phyloP scores from a whole-genome alignment of 2,888 invertebrate genomes.

The Heliconius erato region DNA sequence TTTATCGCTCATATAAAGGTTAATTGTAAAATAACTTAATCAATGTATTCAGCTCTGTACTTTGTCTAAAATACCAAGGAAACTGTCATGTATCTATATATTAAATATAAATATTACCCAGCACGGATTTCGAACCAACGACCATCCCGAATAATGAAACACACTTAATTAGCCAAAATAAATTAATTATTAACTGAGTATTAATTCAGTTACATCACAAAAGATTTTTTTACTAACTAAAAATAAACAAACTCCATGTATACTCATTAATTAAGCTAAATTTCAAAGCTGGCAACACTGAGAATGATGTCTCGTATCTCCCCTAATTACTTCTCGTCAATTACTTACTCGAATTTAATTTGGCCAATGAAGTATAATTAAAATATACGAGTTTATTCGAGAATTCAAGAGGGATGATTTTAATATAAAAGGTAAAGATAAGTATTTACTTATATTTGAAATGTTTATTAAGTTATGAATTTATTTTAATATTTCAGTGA shows the following conservation, averaged over 20 bases:
- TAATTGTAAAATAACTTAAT: too few relatives aligned
- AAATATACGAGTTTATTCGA: constrained; percentile 82
- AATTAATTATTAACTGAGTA: not conserved
- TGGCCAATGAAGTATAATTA: constrained; percentile 85
- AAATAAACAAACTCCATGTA: constrained; percentile 55
- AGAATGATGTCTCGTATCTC: constrained; percentile 66
- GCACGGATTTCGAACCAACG: too few relatives aligned
- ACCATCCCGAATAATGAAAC: too few relatives aligned
- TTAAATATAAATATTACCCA: too few relatives aligned
- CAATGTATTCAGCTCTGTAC: too few relatives aligned
- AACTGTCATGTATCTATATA: too few relatives aligned
- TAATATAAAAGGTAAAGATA: constrained; percentile 44
- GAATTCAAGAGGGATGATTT: constrained; percentile 61
- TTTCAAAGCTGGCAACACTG: constrained; percentile 65
- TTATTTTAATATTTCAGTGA: too few relatives aligned
- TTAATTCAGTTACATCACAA: not conserved
- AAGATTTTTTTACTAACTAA: not conserved
- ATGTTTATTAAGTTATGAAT: not conserved
- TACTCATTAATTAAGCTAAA: constrained; percentile 58
- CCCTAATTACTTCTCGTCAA: constrained; percentile 81
- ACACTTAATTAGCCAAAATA: too few relatives aligned
- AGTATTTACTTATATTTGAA: constrained; percentile 36
- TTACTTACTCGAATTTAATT: constrained; percentile 84
- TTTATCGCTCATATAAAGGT: too few relatives aligned
- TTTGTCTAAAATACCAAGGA: too few relatives aligned